These are phyloP conservation scores for Cebidichthys violaceus DNA, from an alignment of 2,113 vertebrate species.

Conservation along the genomic window DNA sequence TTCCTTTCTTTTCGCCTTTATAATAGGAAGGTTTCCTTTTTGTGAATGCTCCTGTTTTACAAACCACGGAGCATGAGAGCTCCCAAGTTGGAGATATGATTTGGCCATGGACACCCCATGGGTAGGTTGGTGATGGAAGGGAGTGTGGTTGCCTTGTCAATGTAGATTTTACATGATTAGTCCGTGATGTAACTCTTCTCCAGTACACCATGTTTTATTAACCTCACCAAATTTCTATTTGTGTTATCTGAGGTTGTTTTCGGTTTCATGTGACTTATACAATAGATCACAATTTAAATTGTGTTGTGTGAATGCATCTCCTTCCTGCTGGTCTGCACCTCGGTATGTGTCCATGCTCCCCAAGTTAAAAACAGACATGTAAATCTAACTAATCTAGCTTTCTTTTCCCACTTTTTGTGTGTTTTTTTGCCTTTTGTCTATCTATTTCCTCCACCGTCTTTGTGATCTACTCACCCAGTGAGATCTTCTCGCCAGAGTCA, in stretches of 20 bases:
- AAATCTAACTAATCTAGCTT: background rate
- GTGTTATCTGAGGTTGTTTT: background rate
- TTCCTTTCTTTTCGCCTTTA: constrained; percentile 9
- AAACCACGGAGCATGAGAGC: background rate
- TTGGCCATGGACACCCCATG: background rate
- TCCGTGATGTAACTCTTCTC: background rate
- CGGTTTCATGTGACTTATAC: background rate
- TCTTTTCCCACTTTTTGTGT: background rate
- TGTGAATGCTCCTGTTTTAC: background rate
- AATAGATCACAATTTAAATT: background rate
- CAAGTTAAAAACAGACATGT: background rate
- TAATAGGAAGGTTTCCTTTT: constrained; percentile 7
- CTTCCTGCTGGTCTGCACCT: background rate
- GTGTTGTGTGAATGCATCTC: too few relatives aligned
- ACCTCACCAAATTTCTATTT: background rate
- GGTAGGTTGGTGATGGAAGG: background rate
- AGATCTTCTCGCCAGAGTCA: constrained; percentile 88
- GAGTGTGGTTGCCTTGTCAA: background rate
- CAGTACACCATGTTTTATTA: background rate
- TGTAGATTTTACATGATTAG: background rate
- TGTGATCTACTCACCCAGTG: constrained; percentile 81
- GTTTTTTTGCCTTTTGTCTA: background rate
- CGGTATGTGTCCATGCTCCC: background rate
- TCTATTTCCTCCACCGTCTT: background rate
- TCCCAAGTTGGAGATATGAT: constrained; percentile 17